These are phyloP conservation scores for Rhadinocentrus ornatus DNA, from an alignment of 2,797 vertebrate species.

Conservation along the genomic window DNA sequence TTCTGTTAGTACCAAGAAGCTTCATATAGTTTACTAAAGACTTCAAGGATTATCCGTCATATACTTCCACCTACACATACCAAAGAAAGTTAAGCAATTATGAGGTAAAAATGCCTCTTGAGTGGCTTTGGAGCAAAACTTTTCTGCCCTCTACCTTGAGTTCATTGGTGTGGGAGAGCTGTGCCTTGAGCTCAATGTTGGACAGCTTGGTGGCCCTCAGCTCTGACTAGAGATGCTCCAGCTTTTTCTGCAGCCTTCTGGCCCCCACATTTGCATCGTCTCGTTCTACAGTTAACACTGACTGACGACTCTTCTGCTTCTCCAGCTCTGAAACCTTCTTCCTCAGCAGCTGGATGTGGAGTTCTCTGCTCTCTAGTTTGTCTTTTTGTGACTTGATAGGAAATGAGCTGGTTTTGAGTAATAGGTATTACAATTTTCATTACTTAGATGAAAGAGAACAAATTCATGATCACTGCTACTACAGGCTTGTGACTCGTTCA, in stretches of 20 bases:
- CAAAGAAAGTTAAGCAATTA: conserved; percentile 6
- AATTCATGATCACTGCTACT: background rate
- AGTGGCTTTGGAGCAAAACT: conserved; percentile 39
- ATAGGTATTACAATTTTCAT: background rate
- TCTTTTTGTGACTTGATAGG: conserved; percentile 87
- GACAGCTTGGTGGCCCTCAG: conserved; percentile 78
- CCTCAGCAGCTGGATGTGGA: conserved; percentile 89
- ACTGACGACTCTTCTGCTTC: conserved; percentile 85
- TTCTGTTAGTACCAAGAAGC: background rate
- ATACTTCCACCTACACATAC: background rate
- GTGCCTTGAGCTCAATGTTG: conserved; percentile 88
- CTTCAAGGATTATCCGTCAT: background rate
- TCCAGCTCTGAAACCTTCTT: conserved; percentile 90
- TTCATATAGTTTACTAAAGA: background rate
- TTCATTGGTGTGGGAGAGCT: conserved; percentile 87
- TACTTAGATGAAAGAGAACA: background rate
- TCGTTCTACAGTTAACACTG: conserved; percentile 79
- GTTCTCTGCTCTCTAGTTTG: conserved; percentile 87
- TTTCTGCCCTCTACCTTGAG: conserved; percentile 88
- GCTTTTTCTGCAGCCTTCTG: conserved; percentile 86
- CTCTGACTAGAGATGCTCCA: conserved; percentile 88
- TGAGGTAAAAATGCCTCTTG: conserved; percentile 57
- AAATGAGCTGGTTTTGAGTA: background rate
- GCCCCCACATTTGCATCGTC: conserved; percentile 82
- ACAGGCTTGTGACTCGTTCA: background rate